A percentile compares a stretch with the other conserved stretches of the same genome.
Conservation (phyloP, 1,140 invertebrate genomes). For the Drosophila erecta region DNA sequence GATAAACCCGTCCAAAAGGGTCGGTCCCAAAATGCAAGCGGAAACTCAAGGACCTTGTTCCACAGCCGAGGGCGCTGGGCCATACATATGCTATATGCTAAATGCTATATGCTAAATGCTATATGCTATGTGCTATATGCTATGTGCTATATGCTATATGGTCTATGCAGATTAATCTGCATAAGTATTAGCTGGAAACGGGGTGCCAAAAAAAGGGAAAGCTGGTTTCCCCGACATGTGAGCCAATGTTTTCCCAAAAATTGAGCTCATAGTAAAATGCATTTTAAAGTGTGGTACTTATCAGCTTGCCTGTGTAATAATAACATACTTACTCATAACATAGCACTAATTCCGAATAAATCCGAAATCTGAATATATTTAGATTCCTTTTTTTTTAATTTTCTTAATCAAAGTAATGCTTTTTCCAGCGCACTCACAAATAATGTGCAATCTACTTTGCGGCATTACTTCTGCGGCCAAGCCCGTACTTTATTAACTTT, state of each 20-base stretch:
- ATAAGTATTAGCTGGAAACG: constrained; percentile 40
- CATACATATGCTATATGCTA: constrained; percentile 9
- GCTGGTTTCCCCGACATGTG: constrained; percentile 5
- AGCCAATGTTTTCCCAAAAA: background rate
- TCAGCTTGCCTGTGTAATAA: constrained; percentile 1
- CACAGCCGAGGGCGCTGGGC: constrained; percentile 36
- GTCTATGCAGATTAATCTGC: constrained; percentile 50
- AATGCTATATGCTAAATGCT: constrained; percentile 1
- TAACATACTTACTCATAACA: background rate
- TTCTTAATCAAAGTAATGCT: background rate
- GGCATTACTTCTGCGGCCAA: background rate
- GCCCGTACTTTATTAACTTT: background rate
- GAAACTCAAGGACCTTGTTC: constrained; percentile 47
- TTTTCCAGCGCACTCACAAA: background rate
- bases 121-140: constrained; percentile 10
- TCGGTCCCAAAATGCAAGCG: constrained; percentile 42
- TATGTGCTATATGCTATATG: constrained; percentile 1
- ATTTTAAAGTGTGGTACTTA: constrained; percentile 3
- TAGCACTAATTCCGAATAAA: background rate
- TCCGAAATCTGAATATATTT: background rate
- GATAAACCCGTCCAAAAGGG: constrained; percentile 31
- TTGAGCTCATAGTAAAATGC: constrained; percentile 4
- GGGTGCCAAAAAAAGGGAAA: constrained; percentile 36
- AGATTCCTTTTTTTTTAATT: background rate
- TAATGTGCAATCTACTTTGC: background rate